A percentile compares a stretch with the other conserved stretches of the same genome.
phyloP scores from a whole-genome alignment of 2,888 invertebrate genomes.

The Antheraea assamensis region DNA sequence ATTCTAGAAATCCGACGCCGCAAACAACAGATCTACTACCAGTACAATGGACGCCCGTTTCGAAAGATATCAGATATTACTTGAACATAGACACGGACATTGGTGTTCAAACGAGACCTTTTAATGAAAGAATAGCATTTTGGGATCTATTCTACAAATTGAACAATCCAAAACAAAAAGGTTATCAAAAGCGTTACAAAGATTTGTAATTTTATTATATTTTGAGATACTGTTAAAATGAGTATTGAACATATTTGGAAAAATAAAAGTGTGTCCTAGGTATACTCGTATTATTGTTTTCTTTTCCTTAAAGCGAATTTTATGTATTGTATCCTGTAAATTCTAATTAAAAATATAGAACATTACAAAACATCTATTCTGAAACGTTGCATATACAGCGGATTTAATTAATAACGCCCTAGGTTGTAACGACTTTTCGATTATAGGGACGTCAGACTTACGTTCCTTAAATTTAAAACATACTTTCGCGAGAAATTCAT shows the following conservation, averaged over 20 bases:
- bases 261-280: neutral
- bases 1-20: slow-evolving; percentile 49
- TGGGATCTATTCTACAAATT: slow-evolving; percentile 46
- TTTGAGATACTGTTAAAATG: too few species aligned
- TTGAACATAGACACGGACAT: slow-evolving; percentile 42
- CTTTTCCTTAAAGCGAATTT: neutral
- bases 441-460: too few species aligned
- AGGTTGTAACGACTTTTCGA: too few species aligned
- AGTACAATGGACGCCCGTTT: slow-evolving; percentile 39
- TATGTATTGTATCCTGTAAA: neutral
- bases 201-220: neutral
- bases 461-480: too few species aligned
- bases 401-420: too few species aligned
- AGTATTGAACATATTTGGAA: neutral
- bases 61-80: slow-evolving; percentile 33
- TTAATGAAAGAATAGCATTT: slow-evolving; percentile 44
- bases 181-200: slow-evolving; percentile 19
- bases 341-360: too few species aligned
- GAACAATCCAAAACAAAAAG: slow-evolving; percentile 28
- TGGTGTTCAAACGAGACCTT: slow-evolving; percentile 36
- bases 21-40: slow-evolving; percentile 42
- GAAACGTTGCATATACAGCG: too few species aligned
- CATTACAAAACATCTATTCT: too few species aligned
- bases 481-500: too few species aligned
- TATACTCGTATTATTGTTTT: neutral